Evolutionary conservation across 2,888 invertebrate species (phyloP).

Genomic region (Tenthredo mesomela): DNA sequence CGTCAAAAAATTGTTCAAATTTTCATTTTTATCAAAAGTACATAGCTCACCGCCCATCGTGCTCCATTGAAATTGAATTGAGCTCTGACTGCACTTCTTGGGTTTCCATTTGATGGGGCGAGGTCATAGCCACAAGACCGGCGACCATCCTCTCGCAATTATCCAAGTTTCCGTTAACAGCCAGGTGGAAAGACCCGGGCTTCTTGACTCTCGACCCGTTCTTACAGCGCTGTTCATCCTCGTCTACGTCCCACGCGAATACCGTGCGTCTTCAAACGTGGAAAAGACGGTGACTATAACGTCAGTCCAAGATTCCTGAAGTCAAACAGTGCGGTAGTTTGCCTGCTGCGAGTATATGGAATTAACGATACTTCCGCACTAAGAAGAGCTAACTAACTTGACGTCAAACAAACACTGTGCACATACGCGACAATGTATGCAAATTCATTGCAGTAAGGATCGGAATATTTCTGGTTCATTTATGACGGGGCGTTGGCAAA

Average conservation of each 20-base stretch:
- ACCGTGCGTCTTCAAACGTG: neutral
- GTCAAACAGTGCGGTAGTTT: constrained; percentile 19
- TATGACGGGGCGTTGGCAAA: neutral
- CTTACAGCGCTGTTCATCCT: neutral
- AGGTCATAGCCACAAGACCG: constrained; percentile 19
- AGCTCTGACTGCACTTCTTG: neutral
- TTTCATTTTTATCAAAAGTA: neutral
- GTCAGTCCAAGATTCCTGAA: neutral
- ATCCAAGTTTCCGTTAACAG: constrained; percentile 50
- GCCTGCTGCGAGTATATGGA: neutral
- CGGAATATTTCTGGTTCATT: constrained; percentile 5
- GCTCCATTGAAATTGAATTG: neutral
- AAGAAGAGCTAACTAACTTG: neutral
- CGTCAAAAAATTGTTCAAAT: neutral
- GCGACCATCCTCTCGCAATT: constrained; percentile 15
- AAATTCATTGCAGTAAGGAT: neutral
- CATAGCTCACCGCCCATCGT: too few species aligned
- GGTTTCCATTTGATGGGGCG: neutral
- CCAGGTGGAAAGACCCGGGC: constrained; percentile 40
- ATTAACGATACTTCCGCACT: constrained; percentile 22
- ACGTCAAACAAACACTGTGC: neutral
- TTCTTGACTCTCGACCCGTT: constrained; percentile 20
- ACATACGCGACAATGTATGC: constrained; percentile 36
- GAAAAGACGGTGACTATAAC: constrained; percentile 1
- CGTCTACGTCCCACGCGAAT: constrained; percentile 19